Percentiles rank a stretch among this genome's conserved stretches.
Conservation (phyloP, 2,888 invertebrate genomes). For the Malthinus seriepunctatus region DNA sequence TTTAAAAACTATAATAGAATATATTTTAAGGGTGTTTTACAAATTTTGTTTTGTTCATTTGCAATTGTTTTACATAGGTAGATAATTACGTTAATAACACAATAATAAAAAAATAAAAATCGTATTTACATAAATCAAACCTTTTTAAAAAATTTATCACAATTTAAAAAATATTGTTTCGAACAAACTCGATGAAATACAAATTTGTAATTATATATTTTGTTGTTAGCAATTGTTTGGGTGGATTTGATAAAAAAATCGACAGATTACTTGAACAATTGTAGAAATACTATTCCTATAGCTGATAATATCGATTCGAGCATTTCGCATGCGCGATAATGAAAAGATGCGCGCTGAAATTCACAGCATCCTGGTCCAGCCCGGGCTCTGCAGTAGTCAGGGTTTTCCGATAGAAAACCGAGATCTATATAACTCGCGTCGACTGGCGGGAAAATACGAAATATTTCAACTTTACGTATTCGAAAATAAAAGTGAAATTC, state of each 20-base stretch:
- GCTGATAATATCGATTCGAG: conserved; percentile 50
- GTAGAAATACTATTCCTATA: conserved; percentile 35
- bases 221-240: not conserved
- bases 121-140: no score
- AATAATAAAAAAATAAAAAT: no score
- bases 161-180: no score
- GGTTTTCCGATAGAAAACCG: conserved; percentile 44
- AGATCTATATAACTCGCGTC: conserved; percentile 34
- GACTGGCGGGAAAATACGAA: conserved; percentile 35
- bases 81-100: no score
- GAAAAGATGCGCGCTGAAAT: conserved; percentile 47
- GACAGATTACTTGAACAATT: conserved; percentile 37
- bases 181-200: no score
- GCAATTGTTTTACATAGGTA: no score
- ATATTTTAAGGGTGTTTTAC: no score
- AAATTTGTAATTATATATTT: no score
- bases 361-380: conserved; percentile 54
- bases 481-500: not conserved
- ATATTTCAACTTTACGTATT: conserved; percentile 13
- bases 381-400: conserved; percentile 54
- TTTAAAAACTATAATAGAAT: no score
- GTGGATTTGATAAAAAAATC: conserved; percentile 24
- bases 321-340: conserved; percentile 45
- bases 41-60: no score
- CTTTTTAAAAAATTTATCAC: no score